Evolutionary conservation across 2,888 invertebrate genomes (phyloP), one percentile per base, ranked within the genome.

Genomic region (Mystacides longicornis): DNA sequence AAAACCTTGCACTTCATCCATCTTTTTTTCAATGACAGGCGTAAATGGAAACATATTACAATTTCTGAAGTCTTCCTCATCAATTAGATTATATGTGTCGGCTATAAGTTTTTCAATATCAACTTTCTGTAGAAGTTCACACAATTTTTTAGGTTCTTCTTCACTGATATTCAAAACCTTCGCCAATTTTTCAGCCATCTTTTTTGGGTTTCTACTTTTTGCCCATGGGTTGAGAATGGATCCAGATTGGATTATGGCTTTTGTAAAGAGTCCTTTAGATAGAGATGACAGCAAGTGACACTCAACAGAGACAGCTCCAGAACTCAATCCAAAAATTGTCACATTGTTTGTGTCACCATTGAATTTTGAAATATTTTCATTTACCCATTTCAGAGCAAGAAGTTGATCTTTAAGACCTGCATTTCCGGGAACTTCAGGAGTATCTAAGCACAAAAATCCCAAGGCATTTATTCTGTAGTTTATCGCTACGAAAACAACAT

Each of bases 381-480:
- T 64, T 0, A 77, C 64, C 77, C 77, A 77, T 62, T 74, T 67
- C 27, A 77, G 65, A 2, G 76, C 77, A 0, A 73, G 70, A 61
- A 74, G 67, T 0, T 77, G 75, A 23, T 77, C 77, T 57, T 76
- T 77, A 11, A 77, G 65, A 0, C 77, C 77, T 20, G 75, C 74
- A 21, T 77, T 77, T 0, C 77, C 77, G 1, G 75, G 74, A 0
- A 75, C 75, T 16, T 74, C 74, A 20, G 68, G 62, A 0, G 68
- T 65, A 0, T 71, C 72, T 2, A 77, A 63, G 60, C 75, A 76
- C 0, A 78, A 64, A 57, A 77, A 78, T 1, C 79, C 79, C 3
- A 75, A 70, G 0, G 65, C 71, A 33, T 77, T 77, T 0, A 79
- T 61, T 51, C 79, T 70, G 49, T 77, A 79, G 61, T 80, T 80